phyloP scores from a whole-genome alignment of 2,888 invertebrate species.

The Caenorhabditis wallacei region DNA sequence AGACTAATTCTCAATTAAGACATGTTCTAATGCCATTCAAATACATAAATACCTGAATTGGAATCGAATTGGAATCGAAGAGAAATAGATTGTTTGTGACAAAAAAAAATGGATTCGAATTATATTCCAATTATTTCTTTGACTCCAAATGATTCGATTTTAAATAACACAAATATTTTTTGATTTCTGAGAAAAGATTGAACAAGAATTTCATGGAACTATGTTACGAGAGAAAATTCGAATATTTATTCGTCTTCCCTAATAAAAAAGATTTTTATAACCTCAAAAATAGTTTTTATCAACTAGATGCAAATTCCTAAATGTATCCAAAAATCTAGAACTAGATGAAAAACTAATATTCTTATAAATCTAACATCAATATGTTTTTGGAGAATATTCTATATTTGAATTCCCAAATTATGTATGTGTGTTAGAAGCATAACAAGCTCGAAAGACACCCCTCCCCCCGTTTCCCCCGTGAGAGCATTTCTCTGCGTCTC shows the following conservation, averaged over 20 bases:
- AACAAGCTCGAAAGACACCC: slow-evolving; percentile 21
- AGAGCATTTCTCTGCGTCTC: slow-evolving; percentile 25
- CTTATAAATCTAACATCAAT: neutral
- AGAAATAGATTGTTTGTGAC: neutral
- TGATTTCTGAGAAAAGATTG: no score
- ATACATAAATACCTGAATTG: slow-evolving; percentile 12
- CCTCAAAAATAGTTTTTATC: no score
- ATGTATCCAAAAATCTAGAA: no score
- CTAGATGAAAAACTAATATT: no score
- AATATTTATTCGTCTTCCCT: no score
- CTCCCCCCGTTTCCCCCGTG: no score
- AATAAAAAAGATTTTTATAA: no score
- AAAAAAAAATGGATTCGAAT: neutral
- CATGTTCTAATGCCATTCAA: neutral
- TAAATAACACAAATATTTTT: no score
- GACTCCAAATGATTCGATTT: slow-evolving; percentile 8
- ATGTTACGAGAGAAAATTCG: no score
- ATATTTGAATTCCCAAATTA: slow-evolving; percentile 23
- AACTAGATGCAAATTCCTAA: no score
- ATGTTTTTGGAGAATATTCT: neutral
- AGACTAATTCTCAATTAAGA: slow-evolving; percentile 26
- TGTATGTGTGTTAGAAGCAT: slow-evolving; percentile 7
- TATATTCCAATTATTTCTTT: slow-evolving; percentile 14
- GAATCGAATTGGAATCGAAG: neutral
- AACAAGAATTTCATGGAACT: no score